Base-by-base conservation (phyloP, 2,797 vertebrate genomes). In the Peromyscus aztecus region DNA sequence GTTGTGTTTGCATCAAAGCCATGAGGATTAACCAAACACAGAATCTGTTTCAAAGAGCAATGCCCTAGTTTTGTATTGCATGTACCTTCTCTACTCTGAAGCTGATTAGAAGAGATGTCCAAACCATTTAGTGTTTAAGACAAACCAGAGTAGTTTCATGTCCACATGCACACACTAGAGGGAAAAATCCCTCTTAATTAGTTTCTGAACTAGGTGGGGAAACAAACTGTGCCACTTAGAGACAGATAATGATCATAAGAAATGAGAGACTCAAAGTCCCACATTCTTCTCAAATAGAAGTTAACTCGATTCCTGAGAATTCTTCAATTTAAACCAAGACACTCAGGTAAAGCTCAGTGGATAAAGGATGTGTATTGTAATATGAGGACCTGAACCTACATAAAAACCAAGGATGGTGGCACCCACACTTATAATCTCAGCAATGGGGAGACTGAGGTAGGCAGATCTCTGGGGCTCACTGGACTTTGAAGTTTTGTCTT, bases 81-180 rank as follows among this genome's bases (percentile, higher is more conserved):
- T 12, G 91, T 89, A 81, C 17, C 40, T 80, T 94, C 92, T 92
- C 97, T 96, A 96, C 90, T 97, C 96, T 98, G 80, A 88, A 96
- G 83, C 31, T 93, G 81, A 97, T 96, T 96, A 98, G 91, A 93
- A 96, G 93, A 94, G 16, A 95, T 97, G 95, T 94, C 89, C 52
- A 98, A 97, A 95, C 90, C 55, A 97, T 77, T 75, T 97, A 89
- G 21, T 43, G 43, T 89, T 97, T 97, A 95, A 98, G 71, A 94
- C 77, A 96, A 7, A 67, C 94, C 96, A 73, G 46, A 63, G 65
- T 94, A 95, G 95, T 95, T 75, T 77, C 31, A 94, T 97, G 31
- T 43, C 49, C 55, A 46, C 1, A 24, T 19, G 37, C 92, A 97
- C 94, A 97, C 97, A 67, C 84, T 71, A 90, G 52, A 34, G 37